Percentiles rank a stretch among this genome's conserved stretches.
Evolutionary conservation across 2,888 invertebrate species (phyloP).

Genomic region (Eristalis pertinax): DNA sequence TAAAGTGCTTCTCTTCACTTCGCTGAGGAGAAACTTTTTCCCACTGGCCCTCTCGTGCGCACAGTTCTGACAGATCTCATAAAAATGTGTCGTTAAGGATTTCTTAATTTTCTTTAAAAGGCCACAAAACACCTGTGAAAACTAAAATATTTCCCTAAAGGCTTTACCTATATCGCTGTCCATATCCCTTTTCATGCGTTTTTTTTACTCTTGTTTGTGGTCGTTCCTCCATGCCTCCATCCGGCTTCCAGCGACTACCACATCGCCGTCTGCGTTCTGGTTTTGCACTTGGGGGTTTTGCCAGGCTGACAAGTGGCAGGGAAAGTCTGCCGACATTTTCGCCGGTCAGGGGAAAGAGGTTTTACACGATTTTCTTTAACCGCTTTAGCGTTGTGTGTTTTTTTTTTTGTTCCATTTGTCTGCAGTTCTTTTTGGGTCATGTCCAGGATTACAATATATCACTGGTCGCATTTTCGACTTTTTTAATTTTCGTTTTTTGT

Average conservation of each 20-base stretch:
- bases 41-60: conserved; percentile 12
- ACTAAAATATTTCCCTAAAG: conserved; percentile 70
- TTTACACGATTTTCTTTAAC: conserved; percentile 53
- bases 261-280: conserved; percentile 19
- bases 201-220: conserved; percentile 29
- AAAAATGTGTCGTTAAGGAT: conserved; percentile 72
- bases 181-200: conserved; percentile 22
- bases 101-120: conserved; percentile 73
- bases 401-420: conserved; percentile 15
- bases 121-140: conserved; percentile 73
- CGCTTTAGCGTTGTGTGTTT: conserved; percentile 6
- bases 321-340: conserved; percentile 44
- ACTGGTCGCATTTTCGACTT: conserved; percentile 66
- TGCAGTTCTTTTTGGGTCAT: conserved; percentile 70
- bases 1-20: conserved; percentile 31
- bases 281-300: conserved; percentile 4
- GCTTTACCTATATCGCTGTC: conserved; percentile 58
- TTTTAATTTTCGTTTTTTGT: conserved; percentile 41
- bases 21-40: conserved; percentile 37
- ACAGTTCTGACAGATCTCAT: conserved; percentile 64
- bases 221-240: conserved; percentile 5
- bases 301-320: conserved; percentile 43
- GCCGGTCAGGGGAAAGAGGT: conserved; percentile 12
- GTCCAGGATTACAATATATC: conserved; percentile 71
- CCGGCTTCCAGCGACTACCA: conserved; percentile 1